Evolutionary conservation across 53 echinoderm and acorn worm species (phyloP).

Genomic region (Arbacia lixula): DNA sequence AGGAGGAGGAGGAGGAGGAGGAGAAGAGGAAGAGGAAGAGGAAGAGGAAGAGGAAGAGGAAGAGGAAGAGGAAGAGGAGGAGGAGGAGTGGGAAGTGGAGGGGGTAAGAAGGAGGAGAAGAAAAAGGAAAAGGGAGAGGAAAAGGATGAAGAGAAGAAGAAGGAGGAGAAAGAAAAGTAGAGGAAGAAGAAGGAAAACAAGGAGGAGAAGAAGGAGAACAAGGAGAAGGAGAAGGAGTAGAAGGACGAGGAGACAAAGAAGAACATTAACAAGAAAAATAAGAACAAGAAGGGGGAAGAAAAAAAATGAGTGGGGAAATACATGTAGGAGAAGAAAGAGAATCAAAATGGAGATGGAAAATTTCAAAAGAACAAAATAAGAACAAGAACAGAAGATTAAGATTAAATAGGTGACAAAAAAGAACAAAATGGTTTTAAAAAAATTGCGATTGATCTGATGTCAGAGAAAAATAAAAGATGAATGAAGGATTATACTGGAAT

Average conservation of each 20-base stretch:
- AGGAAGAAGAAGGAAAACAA: background rate
- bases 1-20: conserved; percentile 14
- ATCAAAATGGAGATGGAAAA: no score
- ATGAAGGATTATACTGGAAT: no score
- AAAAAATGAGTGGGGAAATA: no score
- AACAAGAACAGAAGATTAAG: no score
- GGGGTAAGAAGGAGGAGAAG: background rate
- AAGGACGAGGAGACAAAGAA: background rate
- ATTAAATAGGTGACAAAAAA: no score
- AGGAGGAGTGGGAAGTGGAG: background rate
- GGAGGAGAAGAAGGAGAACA: background rate
- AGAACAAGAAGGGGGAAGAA: no score
- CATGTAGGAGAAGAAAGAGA: no score
- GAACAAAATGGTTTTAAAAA: no score
- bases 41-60: background rate
- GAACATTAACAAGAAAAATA: no score
- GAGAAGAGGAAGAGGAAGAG: background rate
- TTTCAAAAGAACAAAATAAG: no score
- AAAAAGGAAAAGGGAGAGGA: background rate
- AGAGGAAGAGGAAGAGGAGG: background rate
- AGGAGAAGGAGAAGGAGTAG: background rate
- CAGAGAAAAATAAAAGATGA: no score
- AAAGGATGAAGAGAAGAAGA: conserved; percentile 2
- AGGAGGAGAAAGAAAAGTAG: conserved; percentile 12
- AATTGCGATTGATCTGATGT: no score